Conservation (phyloP, 2,113 vertebrate genomes). For the Actinemys pallida region DNA sequence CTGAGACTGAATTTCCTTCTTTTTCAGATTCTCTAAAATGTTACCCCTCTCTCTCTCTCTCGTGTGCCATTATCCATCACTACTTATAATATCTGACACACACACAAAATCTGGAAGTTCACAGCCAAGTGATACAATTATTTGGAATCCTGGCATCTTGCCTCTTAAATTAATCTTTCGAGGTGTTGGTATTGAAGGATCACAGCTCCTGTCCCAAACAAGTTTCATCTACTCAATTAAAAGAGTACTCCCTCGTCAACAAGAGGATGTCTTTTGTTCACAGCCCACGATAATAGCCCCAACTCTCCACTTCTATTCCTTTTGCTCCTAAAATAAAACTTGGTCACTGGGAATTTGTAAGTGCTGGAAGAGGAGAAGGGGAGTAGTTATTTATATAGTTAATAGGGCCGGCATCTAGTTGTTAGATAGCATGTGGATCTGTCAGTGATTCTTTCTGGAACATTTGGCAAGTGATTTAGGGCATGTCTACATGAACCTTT, state of each 20-base stretch:
- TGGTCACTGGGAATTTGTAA: neutral
- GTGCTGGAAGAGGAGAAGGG: neutral
- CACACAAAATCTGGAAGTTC: constrained; percentile 50
- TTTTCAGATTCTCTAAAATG: neutral
- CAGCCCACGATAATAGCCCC: neutral
- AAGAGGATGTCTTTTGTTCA: constrained; percentile 46
- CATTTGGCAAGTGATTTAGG: neutral
- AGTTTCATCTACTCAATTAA: constrained; percentile 55
- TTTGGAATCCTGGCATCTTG: constrained; percentile 53
- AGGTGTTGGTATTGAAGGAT: constrained; percentile 21
- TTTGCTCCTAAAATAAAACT: neutral
- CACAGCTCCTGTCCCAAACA: constrained; percentile 3
- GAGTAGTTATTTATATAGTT: rapidly evolving
- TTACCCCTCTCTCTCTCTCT: neutral
- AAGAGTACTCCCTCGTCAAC: constrained; percentile 46
- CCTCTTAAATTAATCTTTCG: constrained; percentile 59
- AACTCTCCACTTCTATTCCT: neutral
- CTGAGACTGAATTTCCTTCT: neutral
- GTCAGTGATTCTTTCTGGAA: neutral
- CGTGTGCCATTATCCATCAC: constrained; percentile 14
- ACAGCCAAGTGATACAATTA: constrained; percentile 49
- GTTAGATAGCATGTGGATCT: neutral
- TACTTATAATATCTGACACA: constrained; percentile 39
- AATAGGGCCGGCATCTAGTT: neutral
- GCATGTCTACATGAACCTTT: neutral